These are phyloP conservation scores for Keiferia lycopersicella DNA, from an alignment of 2,888 invertebrate species.

Conservation along the genomic window DNA sequence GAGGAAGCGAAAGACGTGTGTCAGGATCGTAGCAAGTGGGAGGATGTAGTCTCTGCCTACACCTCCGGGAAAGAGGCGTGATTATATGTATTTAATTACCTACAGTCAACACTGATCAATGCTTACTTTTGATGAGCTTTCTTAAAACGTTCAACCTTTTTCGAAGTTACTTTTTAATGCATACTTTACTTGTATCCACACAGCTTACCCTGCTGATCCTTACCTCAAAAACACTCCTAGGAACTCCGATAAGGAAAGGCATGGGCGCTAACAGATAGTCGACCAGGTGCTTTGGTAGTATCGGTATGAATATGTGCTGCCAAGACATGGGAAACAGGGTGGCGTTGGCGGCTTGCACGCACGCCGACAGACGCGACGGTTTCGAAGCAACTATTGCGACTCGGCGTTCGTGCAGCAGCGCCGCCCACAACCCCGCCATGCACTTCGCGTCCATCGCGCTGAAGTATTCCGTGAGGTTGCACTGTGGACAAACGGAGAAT, in stretches of 20 bases:
- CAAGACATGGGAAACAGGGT: conserved; percentile 99
- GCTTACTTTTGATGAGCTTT: too few relatives aligned
- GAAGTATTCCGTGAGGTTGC: conserved; percentile 98
- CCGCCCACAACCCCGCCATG: conserved; percentile 98
- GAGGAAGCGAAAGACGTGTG: too few relatives aligned
- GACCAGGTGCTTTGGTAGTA: conserved; percentile 92
- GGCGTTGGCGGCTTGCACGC: conserved; percentile 96
- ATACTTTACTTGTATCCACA: too few relatives aligned
- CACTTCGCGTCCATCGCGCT: conserved; percentile 97
- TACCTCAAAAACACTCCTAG: conserved; percentile 90
- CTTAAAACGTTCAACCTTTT: too few relatives aligned
- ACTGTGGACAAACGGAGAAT: conserved; percentile 80
- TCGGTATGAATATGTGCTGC: conserved; percentile 99
- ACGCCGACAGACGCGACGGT: conserved; percentile 93
- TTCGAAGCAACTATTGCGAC: conserved; percentile 96
- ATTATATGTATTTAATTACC: too few relatives aligned
- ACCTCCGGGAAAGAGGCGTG: too few relatives aligned
- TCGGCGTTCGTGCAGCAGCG: conserved; percentile 95
- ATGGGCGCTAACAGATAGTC: conserved; percentile 97
- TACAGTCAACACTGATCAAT: too few relatives aligned
- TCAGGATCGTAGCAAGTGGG: too few relatives aligned
- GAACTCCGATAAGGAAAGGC: conserved; percentile 98
- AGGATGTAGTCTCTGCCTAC: too few relatives aligned
- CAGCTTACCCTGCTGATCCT: conserved; percentile 5
- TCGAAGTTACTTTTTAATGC: too few relatives aligned